These are phyloP conservation scores for Diarsia mendica DNA, from an alignment of 2,888 invertebrate species.

Conservation along the genomic window DNA sequence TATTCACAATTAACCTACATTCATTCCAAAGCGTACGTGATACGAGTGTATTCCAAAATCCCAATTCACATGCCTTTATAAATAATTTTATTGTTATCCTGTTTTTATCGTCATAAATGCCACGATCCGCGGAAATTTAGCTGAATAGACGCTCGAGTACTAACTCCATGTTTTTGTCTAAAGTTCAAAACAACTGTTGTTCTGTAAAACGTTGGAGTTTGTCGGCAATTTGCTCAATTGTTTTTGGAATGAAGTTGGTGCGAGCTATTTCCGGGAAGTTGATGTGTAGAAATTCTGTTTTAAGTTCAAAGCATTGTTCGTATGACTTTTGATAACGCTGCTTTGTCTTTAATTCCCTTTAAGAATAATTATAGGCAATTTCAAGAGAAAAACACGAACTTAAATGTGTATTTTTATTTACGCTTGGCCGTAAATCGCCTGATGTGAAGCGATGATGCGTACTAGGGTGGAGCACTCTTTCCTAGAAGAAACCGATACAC, in stretches of 20 bases:
- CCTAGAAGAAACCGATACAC: too few relatives aligned
- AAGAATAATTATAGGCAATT: not conserved
- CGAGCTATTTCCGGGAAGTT: not conserved
- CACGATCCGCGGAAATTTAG: not conserved
- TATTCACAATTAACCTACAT: too few relatives aligned
- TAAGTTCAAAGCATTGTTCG: not conserved
- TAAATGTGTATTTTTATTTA: too few relatives aligned
- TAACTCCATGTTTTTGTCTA: constrained; percentile 29
- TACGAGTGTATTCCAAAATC: too few relatives aligned
- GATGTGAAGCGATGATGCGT: too few relatives aligned
- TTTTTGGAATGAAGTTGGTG: constrained; percentile 1
- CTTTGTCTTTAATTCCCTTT: not conserved
- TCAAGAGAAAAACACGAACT: too few relatives aligned
- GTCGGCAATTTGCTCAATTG: constrained; percentile 21
- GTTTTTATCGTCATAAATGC: constrained; percentile 25
- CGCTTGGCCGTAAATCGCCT: too few relatives aligned
- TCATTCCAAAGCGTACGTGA: too few relatives aligned
- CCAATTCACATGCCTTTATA: too few relatives aligned
- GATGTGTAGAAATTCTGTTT: not conserved
- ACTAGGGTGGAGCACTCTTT: too few relatives aligned
- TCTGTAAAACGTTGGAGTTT: constrained; percentile 15
- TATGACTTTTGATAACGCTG: not conserved
- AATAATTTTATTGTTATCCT: not conserved
- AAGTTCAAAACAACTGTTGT: constrained; percentile 7
- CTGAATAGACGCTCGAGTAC: not conserved